Evolutionary conservation across 2,113 vertebrate species (phyloP), one percentile per base, ranked within the genome.

Genomic region (Ophthalmotilapia sp.): DNA sequence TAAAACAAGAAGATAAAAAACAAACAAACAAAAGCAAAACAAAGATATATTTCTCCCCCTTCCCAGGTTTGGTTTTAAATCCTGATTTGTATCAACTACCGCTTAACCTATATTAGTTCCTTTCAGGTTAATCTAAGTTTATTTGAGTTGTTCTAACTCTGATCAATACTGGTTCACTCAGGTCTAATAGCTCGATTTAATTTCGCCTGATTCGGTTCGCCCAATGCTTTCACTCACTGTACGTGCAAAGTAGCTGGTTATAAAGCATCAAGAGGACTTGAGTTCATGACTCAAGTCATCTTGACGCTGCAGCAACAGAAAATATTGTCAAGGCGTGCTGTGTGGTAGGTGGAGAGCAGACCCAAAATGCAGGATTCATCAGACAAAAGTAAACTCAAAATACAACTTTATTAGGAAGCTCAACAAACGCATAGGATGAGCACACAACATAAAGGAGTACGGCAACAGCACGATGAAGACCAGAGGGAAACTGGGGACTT

Each of bases 51-150:
- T 36, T 65, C 17, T n/a, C 31, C 31, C 9, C 60, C 31, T 65
- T 65, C 17, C 60, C 60, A 36, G 60, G 60, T n/a, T 36, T 65
- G 60, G 31, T 65, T 65, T 65, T 65, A 65, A 65, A 36, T 36
- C 31, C 31, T 65, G 17, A 65, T 65, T 65, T 36, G 6, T 65
- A 65, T 36, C 31, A 1, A n/a, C 0, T 65, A 7, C 31, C 0
- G 2, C 10, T 36, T 65, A 36, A n/a, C 60, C 31, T 0, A n/a
- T 65, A 36, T 65, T 65, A 12, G 60, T 65, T 65, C 60, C 60
- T 65, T 65, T n/a, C 31, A 36, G 60, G 31, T 36, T 65, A 65
- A 65, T 65, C 31, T 36, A 65, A 65, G 60, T 65, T 65, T 65
- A 0, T 65, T 65, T n/a, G 36, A 65, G 31, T 7, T 65, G 60